phyloP scores from a whole-genome alignment of 1,140 invertebrate species.

The Dendrolimus kikuchii region DNA sequence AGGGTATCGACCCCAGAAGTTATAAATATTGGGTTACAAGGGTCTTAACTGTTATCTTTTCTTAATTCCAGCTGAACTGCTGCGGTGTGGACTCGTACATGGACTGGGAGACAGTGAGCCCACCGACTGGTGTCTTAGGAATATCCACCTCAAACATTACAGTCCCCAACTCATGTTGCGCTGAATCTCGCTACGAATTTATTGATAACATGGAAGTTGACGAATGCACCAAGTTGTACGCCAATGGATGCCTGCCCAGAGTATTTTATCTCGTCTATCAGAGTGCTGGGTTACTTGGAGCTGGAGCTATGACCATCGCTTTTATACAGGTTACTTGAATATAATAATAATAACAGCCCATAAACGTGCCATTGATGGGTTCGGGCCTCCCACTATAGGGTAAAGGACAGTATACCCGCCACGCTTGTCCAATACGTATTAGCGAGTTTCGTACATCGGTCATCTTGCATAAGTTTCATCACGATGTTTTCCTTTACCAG shows the following conservation, averaged over 20 bases:
- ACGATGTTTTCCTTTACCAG: no score
- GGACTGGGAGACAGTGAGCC: slow-evolving; percentile 76
- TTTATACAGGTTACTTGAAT: slow-evolving; percentile 78
- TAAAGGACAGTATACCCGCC: no score
- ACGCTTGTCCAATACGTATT: no score
- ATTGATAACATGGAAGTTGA: slow-evolving; percentile 26
- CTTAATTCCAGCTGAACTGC: slow-evolving; percentile 77
- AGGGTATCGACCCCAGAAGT: no score
- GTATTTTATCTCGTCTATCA: slow-evolving; percentile 79
- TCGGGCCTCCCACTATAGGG: no score
- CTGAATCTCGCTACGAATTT: slow-evolving; percentile 26
- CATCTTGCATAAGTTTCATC: no score
- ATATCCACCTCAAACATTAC: slow-evolving; percentile 46
- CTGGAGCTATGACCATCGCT: slow-evolving; percentile 85
- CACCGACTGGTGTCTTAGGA: slow-evolving; percentile 16
- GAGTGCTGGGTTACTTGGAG: slow-evolving; percentile 83
- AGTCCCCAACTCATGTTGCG: slow-evolving; percentile 75
- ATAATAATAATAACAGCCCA: background rate
- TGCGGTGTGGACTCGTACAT: slow-evolving; percentile 77
- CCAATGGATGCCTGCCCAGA: slow-evolving; percentile 77
- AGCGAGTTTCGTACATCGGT: no score
- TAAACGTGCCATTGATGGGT: no score
- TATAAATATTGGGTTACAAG: no score
- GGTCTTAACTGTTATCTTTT: background rate
- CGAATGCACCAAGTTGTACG: slow-evolving; percentile 58